These are phyloP conservation scores for Betta splendens DNA, from an alignment of 2,797 vertebrate species.

Conservation along the genomic window DNA sequence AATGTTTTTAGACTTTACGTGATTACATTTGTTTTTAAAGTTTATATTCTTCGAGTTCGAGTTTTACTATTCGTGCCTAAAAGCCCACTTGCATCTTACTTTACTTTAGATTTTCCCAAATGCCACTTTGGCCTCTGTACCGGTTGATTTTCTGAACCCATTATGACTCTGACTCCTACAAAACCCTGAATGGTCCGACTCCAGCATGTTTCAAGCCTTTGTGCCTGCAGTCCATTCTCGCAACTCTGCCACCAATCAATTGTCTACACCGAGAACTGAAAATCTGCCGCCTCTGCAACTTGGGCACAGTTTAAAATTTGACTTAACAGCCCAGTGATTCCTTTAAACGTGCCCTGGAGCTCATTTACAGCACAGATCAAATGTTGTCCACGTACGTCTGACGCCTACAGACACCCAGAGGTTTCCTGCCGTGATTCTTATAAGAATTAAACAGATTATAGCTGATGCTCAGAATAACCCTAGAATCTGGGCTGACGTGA, in stretches of 20 bases:
- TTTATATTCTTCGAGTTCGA: no score
- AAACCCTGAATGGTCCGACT: constrained; percentile 3
- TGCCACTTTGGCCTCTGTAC: not conserved
- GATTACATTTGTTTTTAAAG: no score
- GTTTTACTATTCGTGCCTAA: no score
- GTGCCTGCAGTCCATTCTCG: not conserved
- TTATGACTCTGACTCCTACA: not conserved
- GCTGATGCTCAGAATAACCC: constrained; percentile 25
- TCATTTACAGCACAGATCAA: no score
- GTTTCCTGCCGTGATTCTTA: constrained; percentile 27
- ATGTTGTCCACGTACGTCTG: constrained; percentile 1
- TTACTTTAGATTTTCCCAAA: no score
- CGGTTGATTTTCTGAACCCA: not conserved
- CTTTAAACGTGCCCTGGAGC: not conserved
- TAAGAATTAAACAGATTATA: constrained; percentile 26
- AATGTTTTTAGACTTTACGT: not conserved
- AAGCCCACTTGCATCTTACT: no score
- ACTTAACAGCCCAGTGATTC: not conserved
- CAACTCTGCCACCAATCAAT: constrained; percentile 3
- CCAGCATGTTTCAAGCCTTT: not conserved
- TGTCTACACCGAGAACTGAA: not conserved
- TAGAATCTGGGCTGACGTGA: constrained; percentile 22
- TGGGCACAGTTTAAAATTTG: not conserved
- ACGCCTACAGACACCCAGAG: constrained; percentile 17
- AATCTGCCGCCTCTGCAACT: no score